A percentile compares a stretch with the other conserved stretches of the same genome.
Conservation (phyloP, 2,888 invertebrate genomes). For the Machimus atricapillus region DNA sequence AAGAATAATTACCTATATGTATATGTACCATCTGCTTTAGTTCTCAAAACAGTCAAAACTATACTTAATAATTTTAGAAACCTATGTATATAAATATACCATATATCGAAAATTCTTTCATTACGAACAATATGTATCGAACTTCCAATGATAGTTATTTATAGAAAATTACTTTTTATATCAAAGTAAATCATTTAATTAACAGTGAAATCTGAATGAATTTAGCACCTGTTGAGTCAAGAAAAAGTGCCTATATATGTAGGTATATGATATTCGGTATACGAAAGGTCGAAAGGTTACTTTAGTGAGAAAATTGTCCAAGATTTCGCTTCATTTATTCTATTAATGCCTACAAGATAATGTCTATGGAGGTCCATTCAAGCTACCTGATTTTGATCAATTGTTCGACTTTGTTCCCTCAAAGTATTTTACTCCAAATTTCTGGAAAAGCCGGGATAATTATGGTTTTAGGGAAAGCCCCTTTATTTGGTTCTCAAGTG, state of each 20-base stretch:
- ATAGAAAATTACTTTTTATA: not conserved
- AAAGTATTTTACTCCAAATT: not conserved
- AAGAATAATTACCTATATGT: too few species aligned
- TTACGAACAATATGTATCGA: too few species aligned
- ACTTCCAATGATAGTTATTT: not conserved
- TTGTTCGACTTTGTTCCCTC: not conserved
- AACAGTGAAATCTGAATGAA: not conserved
- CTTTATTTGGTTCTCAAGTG: not conserved
- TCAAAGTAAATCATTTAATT: not conserved
- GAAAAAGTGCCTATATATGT: not conserved
- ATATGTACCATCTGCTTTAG: too few species aligned
- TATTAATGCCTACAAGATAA: not conserved
- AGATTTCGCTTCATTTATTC: not conserved
- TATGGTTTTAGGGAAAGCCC: not conserved
- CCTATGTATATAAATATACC: not conserved
- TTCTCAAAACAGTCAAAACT: too few species aligned
- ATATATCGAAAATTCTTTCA: too few species aligned
- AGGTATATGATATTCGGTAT: too few species aligned
- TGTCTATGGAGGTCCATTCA: not conserved
- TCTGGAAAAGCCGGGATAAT: not conserved
- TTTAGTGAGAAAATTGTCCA: not conserved
- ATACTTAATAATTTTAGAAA: not conserved
- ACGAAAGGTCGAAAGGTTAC: not conserved
- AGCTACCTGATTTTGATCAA: not conserved
- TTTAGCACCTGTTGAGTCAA: not conserved